A percentile compares a stretch with the other conserved stretches of the same genome.
Conservation (phyloP, 2,888 invertebrate genomes). For the Archaeoteleia sp. region DNA sequence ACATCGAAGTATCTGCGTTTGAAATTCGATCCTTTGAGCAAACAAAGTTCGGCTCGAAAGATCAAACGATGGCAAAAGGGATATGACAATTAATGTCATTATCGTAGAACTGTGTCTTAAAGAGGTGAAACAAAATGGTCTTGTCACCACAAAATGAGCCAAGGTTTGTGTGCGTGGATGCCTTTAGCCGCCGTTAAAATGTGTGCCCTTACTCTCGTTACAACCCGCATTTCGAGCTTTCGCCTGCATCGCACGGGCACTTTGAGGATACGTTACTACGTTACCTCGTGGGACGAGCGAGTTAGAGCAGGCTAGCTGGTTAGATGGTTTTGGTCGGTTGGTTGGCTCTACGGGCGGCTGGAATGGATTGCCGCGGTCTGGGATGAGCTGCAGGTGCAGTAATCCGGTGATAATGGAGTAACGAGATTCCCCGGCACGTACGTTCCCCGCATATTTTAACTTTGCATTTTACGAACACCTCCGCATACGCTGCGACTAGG, state of each 20-base stretch:
- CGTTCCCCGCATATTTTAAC: constrained; percentile 72
- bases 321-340: constrained; percentile 25
- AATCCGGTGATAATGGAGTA: constrained; percentile 72
- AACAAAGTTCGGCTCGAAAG: constrained; percentile 27
- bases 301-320: constrained; percentile 19
- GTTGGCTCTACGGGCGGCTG: constrained; percentile 28
- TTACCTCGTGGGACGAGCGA: constrained; percentile 44
- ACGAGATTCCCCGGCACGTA: constrained; percentile 71
- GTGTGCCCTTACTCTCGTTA: constrained; percentile 14
- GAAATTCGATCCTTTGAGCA: constrained; percentile 20
- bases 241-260: constrained; percentile 37
- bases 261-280: constrained; percentile 58
- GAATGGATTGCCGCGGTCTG: constrained; percentile 59
- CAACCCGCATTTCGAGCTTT: constrained; percentile 20
- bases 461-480: constrained; percentile 62
- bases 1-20: constrained; percentile 10
- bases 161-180: background rate
- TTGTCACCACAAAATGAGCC: constrained; percentile 9
- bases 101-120: constrained; percentile 23
- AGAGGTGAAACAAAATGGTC: constrained; percentile 20
- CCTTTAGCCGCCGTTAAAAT: constrained; percentile 7
- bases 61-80: constrained; percentile 33
- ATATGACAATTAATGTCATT: constrained; percentile 30
- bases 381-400: constrained; percentile 66
- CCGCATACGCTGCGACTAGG: constrained; percentile 10